A percentile compares a stretch with the other conserved stretches of the same genome.
These are phyloP conservation scores for Nemurella pictetii DNA, from an alignment of 2,888 invertebrate genomes.

Conservation along the genomic window DNA sequence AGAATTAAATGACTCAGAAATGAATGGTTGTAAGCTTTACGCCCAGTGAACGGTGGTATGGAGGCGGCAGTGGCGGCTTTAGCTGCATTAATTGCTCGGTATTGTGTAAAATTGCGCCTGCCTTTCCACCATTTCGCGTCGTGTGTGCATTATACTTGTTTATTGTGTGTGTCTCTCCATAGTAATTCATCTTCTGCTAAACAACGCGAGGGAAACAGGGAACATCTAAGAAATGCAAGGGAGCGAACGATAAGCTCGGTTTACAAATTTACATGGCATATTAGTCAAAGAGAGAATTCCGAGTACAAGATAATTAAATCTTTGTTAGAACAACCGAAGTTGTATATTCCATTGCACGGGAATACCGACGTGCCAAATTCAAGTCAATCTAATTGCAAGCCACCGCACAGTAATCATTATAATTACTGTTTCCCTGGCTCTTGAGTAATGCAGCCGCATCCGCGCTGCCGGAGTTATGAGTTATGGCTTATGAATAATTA, in stretches of 20 bases:
- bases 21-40: conserved; percentile 19
- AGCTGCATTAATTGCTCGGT: conserved; percentile 24
- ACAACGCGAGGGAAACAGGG: not conserved
- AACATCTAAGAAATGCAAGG: not conserved
- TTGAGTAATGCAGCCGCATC: not conserved
- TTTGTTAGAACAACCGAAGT: conserved; percentile 8
- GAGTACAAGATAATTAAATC: conserved; percentile 17
- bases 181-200: conserved; percentile 13
- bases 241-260: conserved; percentile 17
- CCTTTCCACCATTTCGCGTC: conserved; percentile 3
- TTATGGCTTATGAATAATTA: conserved; percentile 14
- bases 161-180: conserved; percentile 14
- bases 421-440: conserved; percentile 13
- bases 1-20: conserved; percentile 27
- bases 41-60: too few species aligned
- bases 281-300: conserved; percentile 17
- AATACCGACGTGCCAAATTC: not conserved
- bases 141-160: conserved; percentile 4
- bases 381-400: conserved; percentile 9
- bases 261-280: conserved; percentile 18
- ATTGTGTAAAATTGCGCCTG: conserved; percentile 28
- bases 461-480: not conserved
- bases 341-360: not conserved
- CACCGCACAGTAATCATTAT: not conserved
- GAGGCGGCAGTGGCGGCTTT: not conserved